A percentile compares a stretch with the other conserved stretches of the same genome.
These are phyloP conservation scores for Ctena decussata DNA, from an alignment of 2,888 invertebrate genomes.

Conservation along the genomic window DNA sequence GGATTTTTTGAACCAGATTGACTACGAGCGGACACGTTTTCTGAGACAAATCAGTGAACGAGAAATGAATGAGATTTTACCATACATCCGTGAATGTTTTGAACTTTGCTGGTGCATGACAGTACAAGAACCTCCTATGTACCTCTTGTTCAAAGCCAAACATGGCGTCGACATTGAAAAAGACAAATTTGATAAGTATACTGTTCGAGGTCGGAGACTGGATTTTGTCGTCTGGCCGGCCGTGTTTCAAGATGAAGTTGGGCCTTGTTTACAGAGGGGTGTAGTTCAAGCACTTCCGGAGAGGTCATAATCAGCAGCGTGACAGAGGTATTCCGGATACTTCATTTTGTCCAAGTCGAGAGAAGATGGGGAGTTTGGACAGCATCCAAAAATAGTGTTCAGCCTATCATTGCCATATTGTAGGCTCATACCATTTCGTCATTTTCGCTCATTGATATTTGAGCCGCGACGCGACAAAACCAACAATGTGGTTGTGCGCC, in stretches of 20 bases:
- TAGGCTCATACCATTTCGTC: no score
- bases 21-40: conserved; percentile 71
- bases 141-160: conserved; percentile 68
- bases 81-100: conserved; percentile 69
- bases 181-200: conserved; percentile 62
- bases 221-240: conserved; percentile 73
- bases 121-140: conserved; percentile 73
- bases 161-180: conserved; percentile 64
- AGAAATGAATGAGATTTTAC: conserved; percentile 68
- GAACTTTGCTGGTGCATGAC: conserved; percentile 72
- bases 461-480: no score
- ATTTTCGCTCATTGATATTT: no score
- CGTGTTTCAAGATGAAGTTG: conserved; percentile 67
- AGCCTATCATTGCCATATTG: no score
- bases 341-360: no score
- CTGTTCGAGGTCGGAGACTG: conserved; percentile 52
- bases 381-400: no score
- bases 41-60: conserved; percentile 68
- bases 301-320: no score
- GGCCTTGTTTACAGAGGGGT: conserved; percentile 66
- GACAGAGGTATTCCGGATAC: no score
- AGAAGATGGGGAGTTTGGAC: no score
- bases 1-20: conserved; percentile 73
- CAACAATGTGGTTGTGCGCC: no score
- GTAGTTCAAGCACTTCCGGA: conserved; percentile 61